Evolutionary conservation across 2,113 vertebrate genomes (phyloP).

Genomic region (Acinonyx jubatus): DNA sequence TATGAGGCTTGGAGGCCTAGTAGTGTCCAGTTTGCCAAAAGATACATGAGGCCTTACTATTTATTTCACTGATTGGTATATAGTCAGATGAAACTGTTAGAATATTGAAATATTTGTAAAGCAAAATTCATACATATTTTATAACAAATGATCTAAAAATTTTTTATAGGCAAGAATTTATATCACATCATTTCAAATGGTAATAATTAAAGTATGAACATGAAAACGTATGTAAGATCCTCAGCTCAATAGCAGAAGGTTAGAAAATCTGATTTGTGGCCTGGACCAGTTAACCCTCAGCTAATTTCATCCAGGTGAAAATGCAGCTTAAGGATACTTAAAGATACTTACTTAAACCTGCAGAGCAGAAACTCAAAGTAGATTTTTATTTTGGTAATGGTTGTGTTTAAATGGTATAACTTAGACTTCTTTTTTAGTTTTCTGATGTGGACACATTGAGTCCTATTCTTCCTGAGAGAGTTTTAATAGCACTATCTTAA

Average conservation of each 20-base stretch:
- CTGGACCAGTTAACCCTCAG: background rate
- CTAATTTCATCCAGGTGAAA: background rate
- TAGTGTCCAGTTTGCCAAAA: background rate
- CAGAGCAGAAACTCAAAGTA: background rate
- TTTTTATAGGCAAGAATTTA: conserved; percentile 32
- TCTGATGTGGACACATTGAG: background rate
- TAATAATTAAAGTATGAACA: conserved; percentile 30
- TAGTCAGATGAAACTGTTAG: background rate
- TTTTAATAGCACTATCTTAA: background rate
- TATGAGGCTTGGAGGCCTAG: background rate
- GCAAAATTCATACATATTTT: conserved; percentile 16
- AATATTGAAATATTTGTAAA: conserved; percentile 21
- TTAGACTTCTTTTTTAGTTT: background rate
- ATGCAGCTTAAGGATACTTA: background rate
- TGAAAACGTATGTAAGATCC: background rate
- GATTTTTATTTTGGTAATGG: conserved; percentile 16
- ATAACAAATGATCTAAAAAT: background rate
- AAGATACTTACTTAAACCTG: background rate
- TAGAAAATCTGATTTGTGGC: background rate
- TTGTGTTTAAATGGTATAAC: background rate
- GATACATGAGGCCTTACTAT: background rate
- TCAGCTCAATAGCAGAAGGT: background rate
- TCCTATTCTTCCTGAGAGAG: background rate
- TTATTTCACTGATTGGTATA: background rate
- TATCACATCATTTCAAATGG: background rate